Conservation (phyloP, 2,797 vertebrate species). For the Tokudaia tokunoshimensis region DNA sequence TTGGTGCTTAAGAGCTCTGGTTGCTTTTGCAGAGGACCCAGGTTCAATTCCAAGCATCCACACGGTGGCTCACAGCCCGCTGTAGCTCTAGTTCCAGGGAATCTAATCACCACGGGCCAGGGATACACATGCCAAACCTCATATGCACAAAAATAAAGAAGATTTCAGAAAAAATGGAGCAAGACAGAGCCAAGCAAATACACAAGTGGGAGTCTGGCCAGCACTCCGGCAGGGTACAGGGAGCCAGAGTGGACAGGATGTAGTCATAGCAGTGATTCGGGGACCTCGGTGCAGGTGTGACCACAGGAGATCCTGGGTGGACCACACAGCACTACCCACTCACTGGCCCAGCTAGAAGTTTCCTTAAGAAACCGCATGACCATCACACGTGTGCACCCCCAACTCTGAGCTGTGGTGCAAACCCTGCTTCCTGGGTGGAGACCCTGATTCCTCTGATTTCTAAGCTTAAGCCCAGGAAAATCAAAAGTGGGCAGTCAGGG, state of each 20-base stretch:
- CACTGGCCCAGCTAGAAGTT: conserved; percentile 34
- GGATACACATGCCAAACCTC: not conserved
- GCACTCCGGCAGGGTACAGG: accelerated
- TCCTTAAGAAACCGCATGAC: not conserved
- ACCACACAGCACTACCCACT: not conserved
- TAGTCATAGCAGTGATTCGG: not conserved
- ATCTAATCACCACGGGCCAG: not conserved
- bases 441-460: conserved; percentile 35
- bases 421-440: not conserved
- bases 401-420: not conserved
- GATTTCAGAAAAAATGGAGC: not conserved
- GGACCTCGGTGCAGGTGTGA: not conserved
- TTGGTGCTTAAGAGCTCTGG: not conserved
- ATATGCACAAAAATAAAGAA: not conserved
- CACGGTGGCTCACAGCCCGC: not conserved
- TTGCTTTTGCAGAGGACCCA: not conserved
- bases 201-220: too few relatives aligned
- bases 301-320: not conserved
- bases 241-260: accelerated
- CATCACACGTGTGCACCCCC: not conserved
- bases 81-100: not conserved
- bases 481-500: not conserved
- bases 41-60: not conserved
- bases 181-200: not conserved
- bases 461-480: conserved; percentile 45